A percentile compares a stretch with the other conserved stretches of the same genome.
These are phyloP conservation scores for Rana temporaria DNA, from an alignment of 2,113 vertebrate genomes.

Conservation along the genomic window DNA sequence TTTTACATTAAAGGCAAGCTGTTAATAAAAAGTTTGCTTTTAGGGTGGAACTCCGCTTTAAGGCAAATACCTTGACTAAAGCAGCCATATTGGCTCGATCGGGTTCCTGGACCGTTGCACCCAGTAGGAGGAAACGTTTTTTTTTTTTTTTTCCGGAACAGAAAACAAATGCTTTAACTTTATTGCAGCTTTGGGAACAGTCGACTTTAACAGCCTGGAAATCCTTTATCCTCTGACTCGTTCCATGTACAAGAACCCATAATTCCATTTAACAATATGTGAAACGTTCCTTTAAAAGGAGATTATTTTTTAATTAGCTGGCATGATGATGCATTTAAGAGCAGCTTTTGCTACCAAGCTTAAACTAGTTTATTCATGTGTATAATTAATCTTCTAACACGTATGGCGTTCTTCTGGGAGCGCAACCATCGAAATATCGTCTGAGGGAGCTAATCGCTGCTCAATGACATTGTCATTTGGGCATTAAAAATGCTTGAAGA, in stretches of 20 bases:
- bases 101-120: too few relatives aligned
- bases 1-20: too few relatives aligned
- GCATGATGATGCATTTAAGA: conserved; percentile 44
- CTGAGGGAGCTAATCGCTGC: conserved; percentile 17
- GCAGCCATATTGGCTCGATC: too few relatives aligned
- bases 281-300: conserved; percentile 22
- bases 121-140: too few relatives aligned
- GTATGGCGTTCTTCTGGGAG: conserved; percentile 23
- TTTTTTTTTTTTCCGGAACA: neutral
- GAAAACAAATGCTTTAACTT: neutral
- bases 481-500: neutral
- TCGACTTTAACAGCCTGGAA: neutral
- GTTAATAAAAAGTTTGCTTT: too few relatives aligned
- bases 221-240: neutral
- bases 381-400: conserved; percentile 44
- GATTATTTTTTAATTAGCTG: conserved; percentile 46
- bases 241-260: conserved; percentile 18
- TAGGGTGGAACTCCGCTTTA: too few relatives aligned
- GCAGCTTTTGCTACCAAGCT: conserved; percentile 15
- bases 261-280: conserved; percentile 5
- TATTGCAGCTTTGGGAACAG: neutral
- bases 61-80: too few relatives aligned
- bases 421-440: conserved; percentile 21
- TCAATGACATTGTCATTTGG: conserved; percentile 2
- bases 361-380: conserved; percentile 47